Conservation (phyloP, 2,888 invertebrate genomes). For the Cheilosia variabilis region DNA sequence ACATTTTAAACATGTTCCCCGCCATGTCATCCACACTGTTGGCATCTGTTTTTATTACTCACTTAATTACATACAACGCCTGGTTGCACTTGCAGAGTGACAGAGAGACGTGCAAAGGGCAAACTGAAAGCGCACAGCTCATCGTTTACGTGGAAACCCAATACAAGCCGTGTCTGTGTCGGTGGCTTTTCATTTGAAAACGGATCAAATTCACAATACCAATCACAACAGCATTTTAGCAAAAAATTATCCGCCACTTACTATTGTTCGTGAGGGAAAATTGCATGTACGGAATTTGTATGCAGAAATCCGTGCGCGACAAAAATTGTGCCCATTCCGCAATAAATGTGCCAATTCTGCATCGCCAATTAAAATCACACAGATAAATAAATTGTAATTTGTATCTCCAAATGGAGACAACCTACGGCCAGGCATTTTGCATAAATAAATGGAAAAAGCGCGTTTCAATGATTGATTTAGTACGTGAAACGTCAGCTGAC, state of each 20-base stretch:
- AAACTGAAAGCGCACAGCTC: conserved; percentile 33
- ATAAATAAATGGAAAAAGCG: conserved; percentile 14
- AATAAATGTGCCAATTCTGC: conserved; percentile 22
- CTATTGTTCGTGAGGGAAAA: background rate
- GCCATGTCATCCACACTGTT: conserved; percentile 16
- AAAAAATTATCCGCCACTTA: conserved; percentile 18
- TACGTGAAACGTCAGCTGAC: conserved; percentile 23
- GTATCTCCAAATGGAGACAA: conserved; percentile 33
- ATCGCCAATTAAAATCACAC: background rate
- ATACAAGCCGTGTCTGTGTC: conserved; percentile 10
- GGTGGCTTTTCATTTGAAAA: conserved; percentile 36
- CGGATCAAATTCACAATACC: conserved; percentile 10
- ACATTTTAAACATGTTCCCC: background rate
- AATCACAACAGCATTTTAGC: background rate
- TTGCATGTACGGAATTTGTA: too few species aligned
- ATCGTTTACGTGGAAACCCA: conserved; percentile 24
- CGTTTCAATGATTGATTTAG: conserved; percentile 52
- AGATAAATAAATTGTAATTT: conserved; percentile 28
- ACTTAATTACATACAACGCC: conserved; percentile 40
- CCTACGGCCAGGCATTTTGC: background rate
- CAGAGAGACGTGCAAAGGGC: conserved; percentile 10
- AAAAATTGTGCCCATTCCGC: background rate
- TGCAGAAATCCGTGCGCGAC: background rate
- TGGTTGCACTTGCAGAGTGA: conserved; percentile 52
- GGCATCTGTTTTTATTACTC: conserved; percentile 1